phyloP scores from a whole-genome alignment of 2,888 invertebrate genomes.

The Argyresthia goedartella region DNA sequence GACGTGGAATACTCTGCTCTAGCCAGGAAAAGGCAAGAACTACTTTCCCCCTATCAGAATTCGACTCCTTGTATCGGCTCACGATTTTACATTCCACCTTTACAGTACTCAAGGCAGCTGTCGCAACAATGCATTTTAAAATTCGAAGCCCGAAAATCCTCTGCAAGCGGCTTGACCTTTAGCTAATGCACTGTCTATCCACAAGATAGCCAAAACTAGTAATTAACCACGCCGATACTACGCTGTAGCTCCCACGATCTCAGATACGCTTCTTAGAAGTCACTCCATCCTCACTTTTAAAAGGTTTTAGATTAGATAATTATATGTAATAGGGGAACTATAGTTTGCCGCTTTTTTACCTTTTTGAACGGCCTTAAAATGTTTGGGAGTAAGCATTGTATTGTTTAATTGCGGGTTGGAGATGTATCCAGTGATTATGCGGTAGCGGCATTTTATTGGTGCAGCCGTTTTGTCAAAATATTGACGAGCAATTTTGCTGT shows the following conservation, averaged over 20 bases:
- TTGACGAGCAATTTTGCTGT: conserved; percentile 44
- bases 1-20: too few species aligned
- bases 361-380: conserved; percentile 6
- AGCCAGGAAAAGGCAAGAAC: too few species aligned
- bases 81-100: too few species aligned
- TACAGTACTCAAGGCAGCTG: too few species aligned
- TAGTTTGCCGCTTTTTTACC: too few species aligned
- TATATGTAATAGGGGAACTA: conserved; percentile 40
- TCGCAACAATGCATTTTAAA: too few species aligned
- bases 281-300: conserved; percentile 50
- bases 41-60: too few species aligned
- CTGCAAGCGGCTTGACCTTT: conserved; percentile 24
- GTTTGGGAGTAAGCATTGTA: conserved; percentile 19
- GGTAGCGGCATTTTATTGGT: conserved; percentile 30
- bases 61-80: too few species aligned
- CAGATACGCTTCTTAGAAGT: conserved; percentile 55
- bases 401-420: conserved; percentile 20
- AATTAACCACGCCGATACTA: conserved; percentile 49
- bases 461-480: conserved; percentile 22
- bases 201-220: conserved; percentile 57
- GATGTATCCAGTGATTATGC: conserved; percentile 50
- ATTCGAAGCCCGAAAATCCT: too few species aligned
- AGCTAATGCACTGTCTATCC: conserved; percentile 59
- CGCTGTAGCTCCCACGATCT: conserved; percentile 15
- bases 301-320: conserved; percentile 70